Conservation (phyloP, 2,888 invertebrate species). For the Monopis laevigella region DNA sequence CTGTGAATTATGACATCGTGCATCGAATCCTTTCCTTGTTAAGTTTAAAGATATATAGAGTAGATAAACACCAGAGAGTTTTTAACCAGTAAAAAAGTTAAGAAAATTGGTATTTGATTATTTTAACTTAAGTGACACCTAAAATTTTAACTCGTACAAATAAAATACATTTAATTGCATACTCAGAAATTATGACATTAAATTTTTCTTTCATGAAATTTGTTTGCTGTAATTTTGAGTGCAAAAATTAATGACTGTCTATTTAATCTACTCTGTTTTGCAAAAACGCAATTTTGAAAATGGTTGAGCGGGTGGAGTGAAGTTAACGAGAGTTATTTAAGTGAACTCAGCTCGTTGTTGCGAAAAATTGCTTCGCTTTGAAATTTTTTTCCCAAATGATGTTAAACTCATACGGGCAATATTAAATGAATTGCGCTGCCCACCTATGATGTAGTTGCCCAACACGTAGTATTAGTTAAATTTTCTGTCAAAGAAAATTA, state of each 20-base stretch:
- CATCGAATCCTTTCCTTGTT: too few species aligned
- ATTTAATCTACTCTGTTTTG: constrained; percentile 37
- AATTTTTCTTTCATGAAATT: background rate
- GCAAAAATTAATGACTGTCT: constrained; percentile 10
- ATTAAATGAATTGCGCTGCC: constrained; percentile 28
- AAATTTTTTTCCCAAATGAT: constrained; percentile 53
- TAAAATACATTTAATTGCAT: too few species aligned
- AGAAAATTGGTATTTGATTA: too few species aligned
- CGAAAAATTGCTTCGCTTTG: constrained; percentile 50
- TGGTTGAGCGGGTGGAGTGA: constrained; percentile 34
- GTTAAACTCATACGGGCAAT: constrained; percentile 46
- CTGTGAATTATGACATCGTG: too few species aligned
- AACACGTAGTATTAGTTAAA: too few species aligned
- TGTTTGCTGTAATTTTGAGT: background rate
- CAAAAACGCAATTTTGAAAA: constrained; percentile 48
- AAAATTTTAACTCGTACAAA: too few species aligned
- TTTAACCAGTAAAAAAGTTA: too few species aligned
- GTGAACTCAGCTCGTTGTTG: constrained; percentile 34
- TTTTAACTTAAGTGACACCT: too few species aligned
- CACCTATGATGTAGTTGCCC: too few species aligned
- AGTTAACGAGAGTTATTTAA: constrained; percentile 64
- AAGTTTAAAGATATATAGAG: too few species aligned
- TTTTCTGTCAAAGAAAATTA: too few species aligned
- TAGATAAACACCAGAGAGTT: too few species aligned
- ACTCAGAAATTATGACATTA: background rate